Percentiles rank a stretch among this genome's conserved stretches.
Conservation (phyloP, 2,797 vertebrate genomes). For the Fistularia tabacaria region DNA sequence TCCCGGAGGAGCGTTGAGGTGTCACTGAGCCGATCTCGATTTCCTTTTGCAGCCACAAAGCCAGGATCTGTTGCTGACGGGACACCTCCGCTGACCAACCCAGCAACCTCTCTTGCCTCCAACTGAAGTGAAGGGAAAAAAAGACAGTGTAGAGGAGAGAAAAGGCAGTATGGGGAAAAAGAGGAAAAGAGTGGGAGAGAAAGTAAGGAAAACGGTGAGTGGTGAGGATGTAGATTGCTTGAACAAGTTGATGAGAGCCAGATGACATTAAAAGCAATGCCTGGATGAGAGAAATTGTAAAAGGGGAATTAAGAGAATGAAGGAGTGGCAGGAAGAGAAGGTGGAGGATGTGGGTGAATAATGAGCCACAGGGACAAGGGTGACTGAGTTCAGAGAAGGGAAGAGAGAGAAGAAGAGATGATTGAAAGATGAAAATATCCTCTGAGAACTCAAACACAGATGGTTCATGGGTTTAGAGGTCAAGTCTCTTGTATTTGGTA, state of each 20-base stretch:
- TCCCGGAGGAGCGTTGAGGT: slow-evolving; percentile 62
- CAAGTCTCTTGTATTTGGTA: slow-evolving; percentile 32
- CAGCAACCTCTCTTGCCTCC: slow-evolving; percentile 69
- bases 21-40: slow-evolving; percentile 51
- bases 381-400: slow-evolving; percentile 56
- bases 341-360: slow-evolving; percentile 51
- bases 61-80: slow-evolving; percentile 35
- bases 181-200: slow-evolving; percentile 29
- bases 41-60: slow-evolving; percentile 32
- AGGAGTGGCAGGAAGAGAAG: slow-evolving; percentile 71
- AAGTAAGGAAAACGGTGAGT: slow-evolving; percentile 15
- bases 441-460: slow-evolving; percentile 25
- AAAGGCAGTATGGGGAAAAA: slow-evolving; percentile 15
- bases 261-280: slow-evolving; percentile 17
- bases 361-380: slow-evolving; percentile 50
- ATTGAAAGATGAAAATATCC: slow-evolving; percentile 55
- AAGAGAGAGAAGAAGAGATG: slow-evolving; percentile 30
- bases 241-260: slow-evolving; percentile 26
- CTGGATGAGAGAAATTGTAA: slow-evolving; percentile 27
- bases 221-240: slow-evolving; percentile 22
- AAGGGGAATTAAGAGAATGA: slow-evolving; percentile 63
- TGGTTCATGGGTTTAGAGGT: slow-evolving; percentile 39
- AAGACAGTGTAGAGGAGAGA: slow-evolving; percentile 8
- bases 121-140: slow-evolving; percentile 57
- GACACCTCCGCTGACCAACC: slow-evolving; percentile 48